phyloP scores from a whole-genome alignment of 2,797 vertebrate genomes.

The Enteromius treurensis region DNA sequence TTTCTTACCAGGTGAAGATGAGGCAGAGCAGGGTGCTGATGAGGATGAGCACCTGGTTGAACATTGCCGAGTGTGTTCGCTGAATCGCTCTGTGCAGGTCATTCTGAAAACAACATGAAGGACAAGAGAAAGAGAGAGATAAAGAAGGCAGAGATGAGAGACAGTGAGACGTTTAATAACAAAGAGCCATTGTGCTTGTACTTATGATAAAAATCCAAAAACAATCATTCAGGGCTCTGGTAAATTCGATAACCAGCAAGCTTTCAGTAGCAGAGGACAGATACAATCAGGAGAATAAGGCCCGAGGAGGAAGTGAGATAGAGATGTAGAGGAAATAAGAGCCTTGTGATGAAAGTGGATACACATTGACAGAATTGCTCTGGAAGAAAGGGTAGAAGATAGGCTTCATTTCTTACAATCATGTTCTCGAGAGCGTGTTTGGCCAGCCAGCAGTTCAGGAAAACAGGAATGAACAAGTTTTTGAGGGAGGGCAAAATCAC shows the following conservation, averaged over 20 bases:
- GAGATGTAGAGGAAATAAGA: constrained; percentile 32
- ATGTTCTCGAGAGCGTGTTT: constrained; percentile 86
- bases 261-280: background rate
- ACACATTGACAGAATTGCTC: constrained; percentile 41
- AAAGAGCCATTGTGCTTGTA: background rate
- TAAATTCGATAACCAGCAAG: constrained; percentile 25
- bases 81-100: constrained; percentile 87
- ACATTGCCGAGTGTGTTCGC: constrained; percentile 87
- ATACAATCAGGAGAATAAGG: constrained; percentile 9
- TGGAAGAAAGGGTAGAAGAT: constrained; percentile 8
- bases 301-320: background rate
- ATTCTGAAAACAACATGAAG: constrained; percentile 71
- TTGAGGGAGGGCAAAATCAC: constrained; percentile 81
- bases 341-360: constrained; percentile 21
- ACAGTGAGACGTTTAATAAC: constrained; percentile 9
- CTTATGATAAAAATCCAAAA: background rate
- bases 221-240: background rate
- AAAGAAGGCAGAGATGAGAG: background rate
- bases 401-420: constrained; percentile 76
- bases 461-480: constrained; percentile 86
- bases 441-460: constrained; percentile 87
- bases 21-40: constrained; percentile 86
- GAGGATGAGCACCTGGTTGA: constrained; percentile 88
- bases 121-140: constrained; percentile 28
- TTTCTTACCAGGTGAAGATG: constrained; percentile 85